Evolutionary conservation across 2,888 invertebrate genomes (phyloP), one percentile per base, ranked within the genome.

Genomic region (Brachyptera putata): DNA sequence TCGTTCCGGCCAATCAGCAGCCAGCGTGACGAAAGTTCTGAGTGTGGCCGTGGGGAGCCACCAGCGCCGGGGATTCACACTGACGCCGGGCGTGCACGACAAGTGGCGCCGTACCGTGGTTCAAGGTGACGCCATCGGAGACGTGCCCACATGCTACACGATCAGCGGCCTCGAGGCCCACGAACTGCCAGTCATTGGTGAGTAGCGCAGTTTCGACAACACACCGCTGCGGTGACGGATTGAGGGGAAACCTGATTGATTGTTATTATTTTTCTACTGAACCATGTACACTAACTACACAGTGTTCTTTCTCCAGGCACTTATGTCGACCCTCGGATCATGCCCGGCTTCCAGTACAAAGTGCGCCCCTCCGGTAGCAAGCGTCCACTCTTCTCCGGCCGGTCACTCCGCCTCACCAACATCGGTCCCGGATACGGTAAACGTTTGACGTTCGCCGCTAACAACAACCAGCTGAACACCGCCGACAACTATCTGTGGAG

Each of bases 361-460:
- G 84, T 89, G 3, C 81, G 87, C 4, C 84, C 85, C 1, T 83
- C 83, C n/a, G 82, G 82, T 63, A 68, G 69, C n/a, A 53, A 56
- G 24, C 79, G 81, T 37, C 82, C 82, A 67, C 76, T 88, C 7
- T 88, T 87, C 70, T 78, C 80, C 58, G 86, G 86, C 0, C 79
- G 84, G 61, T 80, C 85, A 48, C 72, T 86, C 59, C 74, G 80
- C 55, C 76, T 89, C 36, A 76, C 82, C 61, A 83, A 82, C 41
- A 78, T 89, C 64, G 89, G 89, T 9, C 82, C 85, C 77, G 89
- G 89, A 16, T 89, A 89, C 69, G 88, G 87, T 25, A 88, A 88
- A 70, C 79, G 88, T 53, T 77, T 89, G 61, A 86, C 86, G 1
- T 89, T 89, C 74, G 79, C 83, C 67, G 84, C 87, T 0, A 83